Base-by-base conservation (phyloP, 2,113 vertebrate genomes). In the Megaleporinus macrocephalus region DNA sequence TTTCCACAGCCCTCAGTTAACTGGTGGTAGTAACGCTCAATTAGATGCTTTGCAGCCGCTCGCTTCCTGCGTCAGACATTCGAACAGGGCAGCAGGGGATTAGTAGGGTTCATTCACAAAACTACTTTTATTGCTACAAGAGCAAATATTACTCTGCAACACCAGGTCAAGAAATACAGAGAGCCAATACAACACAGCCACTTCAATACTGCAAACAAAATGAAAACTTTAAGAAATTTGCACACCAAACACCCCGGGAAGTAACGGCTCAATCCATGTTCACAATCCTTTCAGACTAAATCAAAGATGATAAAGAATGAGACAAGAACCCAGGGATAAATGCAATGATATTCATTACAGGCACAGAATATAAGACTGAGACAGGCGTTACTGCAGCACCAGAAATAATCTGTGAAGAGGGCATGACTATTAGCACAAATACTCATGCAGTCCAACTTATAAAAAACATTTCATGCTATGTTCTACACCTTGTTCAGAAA, bases 1-100 rank as follows among this genome's bases (percentile, higher is more conserved):
- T 99, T 98, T 95, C 98, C 98, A 95, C 98, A 99, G 95, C 98
- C 98, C 89, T 98, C 96, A 14, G 98, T 99, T 95, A 99, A 96
- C 97, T 99, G 98, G 91, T 95, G 96, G 96, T 98, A 99, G 96
- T 99, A 99, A 94, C 98, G 97, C 95, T 99, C 98, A 92, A 99
- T 99, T 94, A 99, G 96, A 96, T 98, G 96, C 95, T 99, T 99
- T 93, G 97, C 98, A 94, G 97, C 96, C 90, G 96, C 96, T 96
- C 95, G 98, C 96, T 99, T 99, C 98, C 98, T 99, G 95, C 88
- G 87, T 88, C 93, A 92, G 90, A 97, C 89, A 95, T 92, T 93
- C 88, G 94, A 94, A 97, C 91, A 93, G 89, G 86, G 74, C 90
- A 92, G 95, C 90, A 95, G 63, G 69, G 85, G 86, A 92, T 93